phyloP scores from a whole-genome alignment of 2,797 vertebrate genomes.

The Poecilia wingei region DNA sequence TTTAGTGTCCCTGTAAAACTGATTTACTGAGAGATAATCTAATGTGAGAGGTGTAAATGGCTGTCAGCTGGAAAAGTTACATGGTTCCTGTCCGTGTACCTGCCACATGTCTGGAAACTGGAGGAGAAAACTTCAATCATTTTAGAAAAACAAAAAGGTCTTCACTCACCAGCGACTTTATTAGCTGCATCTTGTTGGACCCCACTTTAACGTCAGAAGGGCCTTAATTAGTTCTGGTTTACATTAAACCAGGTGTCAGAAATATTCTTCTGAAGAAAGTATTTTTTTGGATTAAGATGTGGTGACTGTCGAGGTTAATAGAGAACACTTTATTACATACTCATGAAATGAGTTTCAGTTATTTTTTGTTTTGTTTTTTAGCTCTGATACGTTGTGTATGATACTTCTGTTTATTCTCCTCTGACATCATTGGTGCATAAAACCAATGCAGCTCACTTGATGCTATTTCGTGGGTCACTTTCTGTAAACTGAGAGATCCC shows the following conservation, averaged over 20 bases:
- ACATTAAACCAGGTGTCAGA: not conserved
- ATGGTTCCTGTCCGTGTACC: not conserved
- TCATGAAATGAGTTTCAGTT: not conserved
- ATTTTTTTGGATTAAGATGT: not conserved
- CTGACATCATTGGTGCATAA: not conserved
- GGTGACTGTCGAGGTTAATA: not conserved
- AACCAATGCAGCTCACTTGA: not conserved
- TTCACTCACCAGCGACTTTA: not conserved
- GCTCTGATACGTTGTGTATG: not conserved
- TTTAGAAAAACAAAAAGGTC: not conserved
- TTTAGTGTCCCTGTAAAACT: conserved; percentile 37
- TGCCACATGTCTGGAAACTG: conserved; percentile 16
- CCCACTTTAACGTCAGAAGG: not conserved
- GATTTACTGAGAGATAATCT: conserved; percentile 45
- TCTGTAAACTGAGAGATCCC: not conserved
- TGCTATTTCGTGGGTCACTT: not conserved
- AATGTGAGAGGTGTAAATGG: conserved; percentile 21
- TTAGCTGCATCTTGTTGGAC: not conserved
- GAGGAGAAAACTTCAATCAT: not conserved
- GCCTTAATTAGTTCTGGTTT: not conserved
- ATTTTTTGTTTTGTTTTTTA: not conserved
- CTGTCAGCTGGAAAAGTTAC: conserved; percentile 13
- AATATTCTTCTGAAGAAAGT: not conserved
- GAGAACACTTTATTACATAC: not conserved
- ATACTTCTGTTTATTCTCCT: not conserved